These are phyloP conservation scores for Gymnoscelis rufifasciata DNA, from an alignment of 2,888 invertebrate species.

Conservation along the genomic window DNA sequence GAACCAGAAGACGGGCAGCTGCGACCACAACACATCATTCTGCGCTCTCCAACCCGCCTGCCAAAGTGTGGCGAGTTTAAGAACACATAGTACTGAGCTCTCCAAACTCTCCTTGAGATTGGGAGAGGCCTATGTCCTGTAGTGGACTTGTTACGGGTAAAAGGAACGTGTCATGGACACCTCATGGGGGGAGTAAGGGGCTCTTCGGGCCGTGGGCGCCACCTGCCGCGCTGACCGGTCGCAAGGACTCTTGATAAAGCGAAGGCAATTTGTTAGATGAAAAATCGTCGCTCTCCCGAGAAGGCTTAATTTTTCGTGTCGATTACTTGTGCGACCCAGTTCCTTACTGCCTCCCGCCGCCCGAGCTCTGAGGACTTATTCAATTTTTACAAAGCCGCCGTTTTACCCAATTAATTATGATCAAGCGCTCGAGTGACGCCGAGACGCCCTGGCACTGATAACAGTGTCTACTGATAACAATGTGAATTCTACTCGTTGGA, in stretches of 20 bases:
- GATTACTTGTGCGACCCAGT: constrained; percentile 24
- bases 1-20: no score
- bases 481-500: neutral
- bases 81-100: no score
- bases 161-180: no score
- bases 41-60: no score
- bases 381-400: constrained; percentile 13
- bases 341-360: constrained; percentile 14
- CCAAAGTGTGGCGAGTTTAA: no score
- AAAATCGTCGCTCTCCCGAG: constrained; percentile 25
- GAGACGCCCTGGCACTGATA: neutral
- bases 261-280: constrained; percentile 23
- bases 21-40: no score
- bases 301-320: constrained; percentile 27
- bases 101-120: no score
- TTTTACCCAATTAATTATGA: constrained; percentile 10
- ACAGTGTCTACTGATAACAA: neutral
- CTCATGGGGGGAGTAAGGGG: no score
- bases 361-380: constrained; percentile 10
- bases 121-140: no score
- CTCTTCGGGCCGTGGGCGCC: no score
- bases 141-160: no score
- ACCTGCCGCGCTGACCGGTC: neutral
- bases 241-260: constrained; percentile 13
- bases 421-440: neutral